A percentile compares a stretch with the other conserved stretches of the same genome.
These are phyloP conservation scores for Spodoptera frugiperda DNA, from an alignment of 1,140 invertebrate genomes.

Conservation along the genomic window DNA sequence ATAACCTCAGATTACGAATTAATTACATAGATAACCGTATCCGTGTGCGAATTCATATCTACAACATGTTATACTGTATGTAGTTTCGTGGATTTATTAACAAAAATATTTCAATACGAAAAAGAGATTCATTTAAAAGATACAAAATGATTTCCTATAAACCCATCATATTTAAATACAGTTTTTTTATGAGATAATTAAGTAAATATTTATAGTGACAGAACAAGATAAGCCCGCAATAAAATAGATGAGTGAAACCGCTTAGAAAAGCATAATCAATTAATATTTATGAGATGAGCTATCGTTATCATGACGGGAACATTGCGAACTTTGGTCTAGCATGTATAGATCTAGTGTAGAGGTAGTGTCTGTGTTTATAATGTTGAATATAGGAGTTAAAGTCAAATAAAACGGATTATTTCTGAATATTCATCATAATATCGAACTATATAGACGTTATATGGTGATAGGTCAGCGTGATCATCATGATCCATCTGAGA, in stretches of 20 bases:
- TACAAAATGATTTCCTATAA: too few relatives aligned
- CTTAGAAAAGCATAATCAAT: not conserved
- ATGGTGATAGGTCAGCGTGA: too few relatives aligned
- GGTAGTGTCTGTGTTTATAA: not conserved
- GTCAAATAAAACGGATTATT: too few relatives aligned
- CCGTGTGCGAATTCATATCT: conserved; percentile 18
- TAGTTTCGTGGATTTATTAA: not conserved
- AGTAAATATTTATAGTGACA: too few relatives aligned
- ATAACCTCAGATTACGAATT: conserved; percentile 15
- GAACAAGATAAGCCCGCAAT: too few relatives aligned
- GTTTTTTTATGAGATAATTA: too few relatives aligned
- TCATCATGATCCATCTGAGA: too few relatives aligned
- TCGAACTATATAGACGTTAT: too few relatives aligned
- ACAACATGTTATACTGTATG: not conserved
- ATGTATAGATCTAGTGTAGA: not conserved
- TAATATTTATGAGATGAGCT: not conserved
- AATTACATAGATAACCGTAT: conserved; percentile 10
- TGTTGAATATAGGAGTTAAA: not conserved
- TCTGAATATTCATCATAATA: too few relatives aligned
- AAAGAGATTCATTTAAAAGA: too few relatives aligned
- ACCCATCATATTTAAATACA: too few relatives aligned
- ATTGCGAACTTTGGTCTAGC: conserved; percentile 14
- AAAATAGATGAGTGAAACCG: not conserved
- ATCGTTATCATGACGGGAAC: not conserved
- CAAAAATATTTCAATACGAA: too few relatives aligned